phyloP scores from a whole-genome alignment of 2,797 vertebrate genomes.

The Manis pentadactyla region DNA sequence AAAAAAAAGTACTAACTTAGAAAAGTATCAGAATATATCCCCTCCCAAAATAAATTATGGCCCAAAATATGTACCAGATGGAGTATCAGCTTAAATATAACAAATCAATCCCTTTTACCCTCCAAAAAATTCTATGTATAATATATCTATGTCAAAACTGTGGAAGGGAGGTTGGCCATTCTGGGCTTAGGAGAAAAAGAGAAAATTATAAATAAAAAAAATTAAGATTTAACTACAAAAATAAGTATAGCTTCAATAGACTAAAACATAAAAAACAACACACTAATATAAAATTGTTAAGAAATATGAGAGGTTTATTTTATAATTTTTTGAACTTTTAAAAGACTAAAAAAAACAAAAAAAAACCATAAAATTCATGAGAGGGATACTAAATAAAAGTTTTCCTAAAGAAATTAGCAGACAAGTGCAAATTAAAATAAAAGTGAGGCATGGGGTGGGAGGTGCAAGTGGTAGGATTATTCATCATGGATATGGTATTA shows the following conservation, averaged over 20 bases:
- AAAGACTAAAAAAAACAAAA: not conserved
- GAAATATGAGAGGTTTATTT: not conserved
- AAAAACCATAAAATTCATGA: not conserved
- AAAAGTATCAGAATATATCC: conserved; percentile 33
- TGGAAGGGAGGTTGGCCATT: not conserved
- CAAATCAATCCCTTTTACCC: not conserved
- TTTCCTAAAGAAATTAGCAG: conserved; percentile 21
- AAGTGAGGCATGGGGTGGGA: not conserved
- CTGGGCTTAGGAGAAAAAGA: not conserved
- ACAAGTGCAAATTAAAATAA: conserved; percentile 31
- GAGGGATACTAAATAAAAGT: not conserved
- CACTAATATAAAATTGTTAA: not conserved
- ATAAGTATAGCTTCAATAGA: not conserved
- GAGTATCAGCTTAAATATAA: not conserved
- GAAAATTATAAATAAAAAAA: not conserved
- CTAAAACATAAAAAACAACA: not conserved
- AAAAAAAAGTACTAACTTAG: conserved; percentile 37
- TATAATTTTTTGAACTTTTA: not conserved
- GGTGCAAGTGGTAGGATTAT: not conserved
- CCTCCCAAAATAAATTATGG: conserved; percentile 53
- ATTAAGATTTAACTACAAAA: conserved; percentile 18
- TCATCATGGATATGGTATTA: not conserved
- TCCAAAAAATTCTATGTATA: not conserved
- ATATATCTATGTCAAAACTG: not conserved
- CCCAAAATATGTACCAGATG: conserved; percentile 1